Evolutionary conservation across 2,888 invertebrate species (phyloP).

Genomic region (Drosophila infuscata): DNA sequence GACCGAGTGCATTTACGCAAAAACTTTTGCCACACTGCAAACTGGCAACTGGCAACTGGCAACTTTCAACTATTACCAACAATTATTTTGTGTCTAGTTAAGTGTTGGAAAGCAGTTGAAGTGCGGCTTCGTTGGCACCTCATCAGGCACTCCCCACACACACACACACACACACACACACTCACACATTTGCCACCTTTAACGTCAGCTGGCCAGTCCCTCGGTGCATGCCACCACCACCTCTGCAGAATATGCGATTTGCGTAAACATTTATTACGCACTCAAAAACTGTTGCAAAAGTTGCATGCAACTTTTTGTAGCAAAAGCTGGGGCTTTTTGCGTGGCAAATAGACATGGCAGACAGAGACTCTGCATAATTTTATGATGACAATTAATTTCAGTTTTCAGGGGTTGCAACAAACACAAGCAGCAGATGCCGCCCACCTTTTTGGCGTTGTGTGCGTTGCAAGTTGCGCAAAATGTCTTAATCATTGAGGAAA

Average conservation of each 20-base stretch:
- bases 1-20: conserved; percentile 35
- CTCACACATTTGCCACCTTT: neutral
- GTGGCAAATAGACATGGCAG: conserved; percentile 14
- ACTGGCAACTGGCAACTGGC: conserved; percentile 27
- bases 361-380: conserved; percentile 61
- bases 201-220: conserved; percentile 1
- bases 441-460: neutral
- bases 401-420: conserved; percentile 47
- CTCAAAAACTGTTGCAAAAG: conserved; percentile 59
- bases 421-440: conserved; percentile 21
- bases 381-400: conserved; percentile 73
- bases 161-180: conserved; percentile 12
- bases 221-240: neutral
- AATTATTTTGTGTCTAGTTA: conserved; percentile 73
- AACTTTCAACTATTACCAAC: conserved; percentile 67
- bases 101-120: conserved; percentile 64
- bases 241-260: conserved; percentile 59
- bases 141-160: conserved; percentile 21
- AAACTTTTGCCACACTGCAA: conserved; percentile 38
- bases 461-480: conserved; percentile 36
- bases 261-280: conserved; percentile 75
- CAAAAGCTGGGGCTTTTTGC: conserved; percentile 9
- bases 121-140: conserved; percentile 50
- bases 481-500: conserved; percentile 64
- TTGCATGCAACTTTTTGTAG: conserved; percentile 53